phyloP scores from a whole-genome alignment of 2,888 invertebrate genomes.

The Andricus curvator region DNA sequence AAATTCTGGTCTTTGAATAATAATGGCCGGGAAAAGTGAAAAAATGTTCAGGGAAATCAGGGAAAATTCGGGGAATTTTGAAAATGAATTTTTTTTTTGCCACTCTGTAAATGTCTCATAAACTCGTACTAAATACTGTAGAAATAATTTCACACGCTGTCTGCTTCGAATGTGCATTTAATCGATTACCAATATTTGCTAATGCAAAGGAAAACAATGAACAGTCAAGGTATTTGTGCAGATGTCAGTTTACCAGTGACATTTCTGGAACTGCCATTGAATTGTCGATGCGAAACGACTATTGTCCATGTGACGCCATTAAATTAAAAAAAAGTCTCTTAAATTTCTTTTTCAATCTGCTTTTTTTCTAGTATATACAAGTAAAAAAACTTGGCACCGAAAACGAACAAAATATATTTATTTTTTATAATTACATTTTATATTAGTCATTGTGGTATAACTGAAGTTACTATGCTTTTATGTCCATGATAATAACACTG shows the following conservation, averaged over 20 bases:
- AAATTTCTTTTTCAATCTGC: background rate
- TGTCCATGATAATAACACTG: no score
- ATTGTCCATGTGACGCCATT: background rate
- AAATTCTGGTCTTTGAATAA: no score
- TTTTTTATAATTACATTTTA: no score
- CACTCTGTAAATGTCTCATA: background rate
- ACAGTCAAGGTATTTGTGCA: background rate
- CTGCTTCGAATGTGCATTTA: constrained; percentile 17
- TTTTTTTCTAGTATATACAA: background rate
- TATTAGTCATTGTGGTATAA: no score
- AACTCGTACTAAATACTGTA: background rate
- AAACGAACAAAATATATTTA: no score
- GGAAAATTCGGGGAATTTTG: no score
- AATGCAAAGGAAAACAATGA: constrained; percentile 18
- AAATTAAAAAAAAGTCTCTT: background rate
- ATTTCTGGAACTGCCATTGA: constrained; percentile 33
- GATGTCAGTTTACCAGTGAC: constrained; percentile 7
- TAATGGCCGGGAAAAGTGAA: no score
- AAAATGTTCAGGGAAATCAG: no score
- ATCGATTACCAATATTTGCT: constrained; percentile 34
- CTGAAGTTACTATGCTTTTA: no score
- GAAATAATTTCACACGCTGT: background rate
- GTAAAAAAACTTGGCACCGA: background rate
- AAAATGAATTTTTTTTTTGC: background rate
- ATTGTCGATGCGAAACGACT: background rate